Evolutionary conservation across 1,140 invertebrate species (phyloP).

Genomic region (Melanaphis sacchari): DNA sequence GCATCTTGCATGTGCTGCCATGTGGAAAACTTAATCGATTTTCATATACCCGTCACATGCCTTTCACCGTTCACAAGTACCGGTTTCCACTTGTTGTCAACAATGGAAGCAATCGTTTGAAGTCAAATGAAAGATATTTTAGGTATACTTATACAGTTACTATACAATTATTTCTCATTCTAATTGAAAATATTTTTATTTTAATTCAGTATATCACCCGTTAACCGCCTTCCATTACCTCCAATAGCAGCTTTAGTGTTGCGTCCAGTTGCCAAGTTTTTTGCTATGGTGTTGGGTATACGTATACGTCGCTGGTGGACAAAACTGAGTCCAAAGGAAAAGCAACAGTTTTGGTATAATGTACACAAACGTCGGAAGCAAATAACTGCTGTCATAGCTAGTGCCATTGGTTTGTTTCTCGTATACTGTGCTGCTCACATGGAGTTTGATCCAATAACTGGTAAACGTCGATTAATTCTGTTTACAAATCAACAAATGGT

Average conservation of each 20-base stretch:
- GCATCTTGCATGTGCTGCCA: background rate
- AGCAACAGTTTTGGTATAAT: constrained; percentile 24
- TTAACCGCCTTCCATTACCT: background rate
- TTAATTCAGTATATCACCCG: constrained; percentile 20
- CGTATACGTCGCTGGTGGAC: constrained; percentile 36
- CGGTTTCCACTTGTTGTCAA: background rate
- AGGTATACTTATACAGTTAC: background rate
- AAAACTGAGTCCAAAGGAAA: constrained; percentile 42
- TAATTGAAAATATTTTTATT: background rate
- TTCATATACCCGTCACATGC: background rate
- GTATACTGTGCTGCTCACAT: constrained; percentile 5
- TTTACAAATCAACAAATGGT: constrained; percentile 45
- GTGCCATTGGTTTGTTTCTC: background rate
- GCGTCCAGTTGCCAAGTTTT: constrained; percentile 26
- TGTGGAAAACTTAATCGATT: background rate
- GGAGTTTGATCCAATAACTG: constrained; percentile 34
- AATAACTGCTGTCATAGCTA: background rate
- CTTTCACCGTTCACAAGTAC: background rate
- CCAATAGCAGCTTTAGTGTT: background rate
- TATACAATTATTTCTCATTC: background rate
- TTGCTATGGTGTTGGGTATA: constrained; percentile 46
- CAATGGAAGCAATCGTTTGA: background rate
- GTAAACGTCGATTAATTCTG: background rate
- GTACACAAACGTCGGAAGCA: constrained; percentile 21
- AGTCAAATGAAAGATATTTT: background rate